Evolutionary conservation across 2,797 vertebrate genomes (phyloP).

Genomic region (Aratinga solstitialis): DNA sequence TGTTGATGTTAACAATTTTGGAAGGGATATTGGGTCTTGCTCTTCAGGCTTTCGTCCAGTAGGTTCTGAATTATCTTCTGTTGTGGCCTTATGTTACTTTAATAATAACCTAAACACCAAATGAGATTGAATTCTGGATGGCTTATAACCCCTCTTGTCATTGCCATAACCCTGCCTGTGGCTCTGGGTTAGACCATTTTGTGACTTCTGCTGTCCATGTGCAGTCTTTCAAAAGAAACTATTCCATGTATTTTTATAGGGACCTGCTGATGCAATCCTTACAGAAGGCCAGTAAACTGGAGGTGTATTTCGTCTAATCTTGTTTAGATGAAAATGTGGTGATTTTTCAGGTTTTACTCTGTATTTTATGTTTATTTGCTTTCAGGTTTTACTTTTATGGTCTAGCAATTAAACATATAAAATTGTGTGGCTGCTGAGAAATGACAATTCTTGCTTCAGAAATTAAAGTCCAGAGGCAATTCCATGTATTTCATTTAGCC

Average conservation of each 20-base stretch:
- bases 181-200: neutral
- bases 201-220: neutral
- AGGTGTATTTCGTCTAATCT: neutral
- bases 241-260: neutral
- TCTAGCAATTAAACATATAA: neutral
- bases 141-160: neutral
- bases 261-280: neutral
- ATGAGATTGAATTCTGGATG: neutral
- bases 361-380: neutral
- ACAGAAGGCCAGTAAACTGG: neutral
- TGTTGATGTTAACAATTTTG: slow-evolving; percentile 8
- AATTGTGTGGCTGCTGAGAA: neutral
- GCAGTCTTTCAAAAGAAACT: neutral
- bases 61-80: neutral
- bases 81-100: neutral
- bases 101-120: neutral
- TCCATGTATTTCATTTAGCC: neutral
- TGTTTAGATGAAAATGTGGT: neutral
- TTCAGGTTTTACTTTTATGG: neutral
- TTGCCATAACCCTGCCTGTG: neutral
- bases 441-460: neutral
- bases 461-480: neutral
- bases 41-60: neutral
- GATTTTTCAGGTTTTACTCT: neutral
- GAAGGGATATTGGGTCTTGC: neutral